Conservation (phyloP, 1,140 invertebrate species). For the Drosophila mauritiana region DNA sequence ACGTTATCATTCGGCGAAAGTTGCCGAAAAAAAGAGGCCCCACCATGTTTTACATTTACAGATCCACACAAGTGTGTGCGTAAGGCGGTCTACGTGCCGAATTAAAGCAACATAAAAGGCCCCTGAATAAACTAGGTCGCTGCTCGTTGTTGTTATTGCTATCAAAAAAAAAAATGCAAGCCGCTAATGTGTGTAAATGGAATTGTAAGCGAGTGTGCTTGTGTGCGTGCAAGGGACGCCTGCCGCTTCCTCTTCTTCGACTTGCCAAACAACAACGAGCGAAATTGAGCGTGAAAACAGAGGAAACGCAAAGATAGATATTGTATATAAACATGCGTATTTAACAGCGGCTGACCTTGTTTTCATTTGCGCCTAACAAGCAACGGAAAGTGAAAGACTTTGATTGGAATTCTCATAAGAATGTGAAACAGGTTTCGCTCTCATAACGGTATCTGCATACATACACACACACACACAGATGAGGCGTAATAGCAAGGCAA, state of each 20-base stretch:
- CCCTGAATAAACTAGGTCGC: conserved; percentile 44
- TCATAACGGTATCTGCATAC: conserved; percentile 52
- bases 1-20: conserved; percentile 29
- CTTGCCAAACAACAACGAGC: conserved; percentile 46
- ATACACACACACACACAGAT: conserved; percentile 12
- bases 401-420: conserved; percentile 81
- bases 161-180: conserved; percentile 42
- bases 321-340: conserved; percentile 4
- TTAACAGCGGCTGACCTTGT: conserved; percentile 21
- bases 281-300: conserved; percentile 24
- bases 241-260: neutral
- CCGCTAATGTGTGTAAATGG: neutral
- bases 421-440: conserved; percentile 69
- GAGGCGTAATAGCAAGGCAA: conserved; percentile 58
- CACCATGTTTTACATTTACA: conserved; percentile 35
- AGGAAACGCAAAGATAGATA: conserved; percentile 7
- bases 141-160: conserved; percentile 20
- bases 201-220: neutral
- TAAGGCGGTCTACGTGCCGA: conserved; percentile 30
- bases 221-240: conserved; percentile 15
- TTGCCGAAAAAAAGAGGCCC: conserved; percentile 30
- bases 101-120: conserved; percentile 8
- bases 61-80: conserved; percentile 3
- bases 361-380: conserved; percentile 4
- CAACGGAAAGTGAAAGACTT: conserved; percentile 77